phyloP scores from a whole-genome alignment of 2,797 vertebrate genomes.

The Thripadectes ignobilis region DNA sequence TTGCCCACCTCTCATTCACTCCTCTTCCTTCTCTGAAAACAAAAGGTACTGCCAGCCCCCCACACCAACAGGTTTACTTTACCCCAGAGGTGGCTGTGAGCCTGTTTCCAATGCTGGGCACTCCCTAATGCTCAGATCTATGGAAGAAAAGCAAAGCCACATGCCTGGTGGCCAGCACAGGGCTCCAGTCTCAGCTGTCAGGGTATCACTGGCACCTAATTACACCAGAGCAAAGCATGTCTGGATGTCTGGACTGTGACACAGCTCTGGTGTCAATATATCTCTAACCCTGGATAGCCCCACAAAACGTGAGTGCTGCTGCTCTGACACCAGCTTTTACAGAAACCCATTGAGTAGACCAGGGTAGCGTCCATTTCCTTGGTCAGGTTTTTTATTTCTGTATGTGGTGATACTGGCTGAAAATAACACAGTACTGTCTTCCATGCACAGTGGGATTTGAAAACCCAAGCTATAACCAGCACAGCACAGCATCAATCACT shows the following conservation, averaged over 20 bases:
- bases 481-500: neutral
- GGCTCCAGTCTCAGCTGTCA: neutral
- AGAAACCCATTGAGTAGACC: neutral
- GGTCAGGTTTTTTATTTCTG: neutral
- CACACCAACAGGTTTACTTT: neutral
- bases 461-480: neutral
- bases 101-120: neutral
- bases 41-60: neutral
- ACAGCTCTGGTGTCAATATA: neutral
- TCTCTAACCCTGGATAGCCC: neutral
- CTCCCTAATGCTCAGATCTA: neutral
- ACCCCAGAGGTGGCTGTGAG: neutral
- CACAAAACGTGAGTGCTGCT: accelerated
- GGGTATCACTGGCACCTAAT: neutral
- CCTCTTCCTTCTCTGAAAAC: neutral
- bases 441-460: neutral
- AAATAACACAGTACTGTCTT: neutral
- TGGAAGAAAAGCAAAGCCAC: neutral
- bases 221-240: neutral
- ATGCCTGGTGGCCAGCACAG: neutral
- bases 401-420: neutral
- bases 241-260: neutral
- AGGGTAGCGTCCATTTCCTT: conserved; percentile 5
- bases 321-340: neutral
- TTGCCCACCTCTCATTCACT: neutral